A percentile compares a stretch with the other conserved stretches of the same genome.
phyloP scores from a whole-genome alignment of 2,113 vertebrate genomes.

The Mesocricetus auratus region DNA sequence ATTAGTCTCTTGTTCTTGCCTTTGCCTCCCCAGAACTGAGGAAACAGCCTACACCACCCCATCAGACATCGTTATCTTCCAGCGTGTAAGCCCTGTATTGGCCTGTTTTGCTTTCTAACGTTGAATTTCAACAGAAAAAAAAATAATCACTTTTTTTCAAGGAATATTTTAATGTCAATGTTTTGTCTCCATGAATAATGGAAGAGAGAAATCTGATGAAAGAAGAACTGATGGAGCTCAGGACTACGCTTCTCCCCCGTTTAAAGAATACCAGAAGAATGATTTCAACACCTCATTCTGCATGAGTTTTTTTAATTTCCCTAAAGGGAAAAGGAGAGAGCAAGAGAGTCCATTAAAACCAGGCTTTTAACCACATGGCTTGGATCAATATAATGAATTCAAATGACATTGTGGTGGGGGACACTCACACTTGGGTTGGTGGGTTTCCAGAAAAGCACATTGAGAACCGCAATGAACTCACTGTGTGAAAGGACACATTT shows the following conservation, averaged over 20 bases:
- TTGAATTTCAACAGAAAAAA: slow-evolving; percentile 20
- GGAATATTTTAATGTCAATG: slow-evolving; percentile 58
- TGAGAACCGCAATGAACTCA: not conserved
- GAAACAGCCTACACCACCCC: fast-evolving
- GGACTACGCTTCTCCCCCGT: slow-evolving; percentile 31
- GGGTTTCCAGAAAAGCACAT: not conserved
- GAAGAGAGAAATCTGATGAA: slow-evolving; percentile 48
- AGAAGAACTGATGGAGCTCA: not conserved
- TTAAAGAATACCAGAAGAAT: slow-evolving; percentile 21
- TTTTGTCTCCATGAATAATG: slow-evolving; percentile 47
- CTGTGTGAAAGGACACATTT: slow-evolving; percentile 44
- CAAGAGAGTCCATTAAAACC: slow-evolving; percentile 28
- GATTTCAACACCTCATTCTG: slow-evolving; percentile 31
- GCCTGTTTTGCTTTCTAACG: slow-evolving; percentile 29
- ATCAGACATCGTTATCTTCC: not conserved
- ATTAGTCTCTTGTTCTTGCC: not conserved
- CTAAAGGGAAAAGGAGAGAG: slow-evolving; percentile 6
- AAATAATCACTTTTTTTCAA: slow-evolving; percentile 22
- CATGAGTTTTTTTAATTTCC: slow-evolving; percentile 60
- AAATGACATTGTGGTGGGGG: not conserved
- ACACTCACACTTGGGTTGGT: slow-evolving; percentile 10
- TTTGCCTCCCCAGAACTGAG: too few relatives aligned
- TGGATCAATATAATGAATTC: slow-evolving; percentile 59
- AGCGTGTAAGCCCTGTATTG: not conserved
- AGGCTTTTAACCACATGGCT: slow-evolving; percentile 8